Evolutionary conservation across 2,888 invertebrate genomes (phyloP), one percentile per base, ranked within the genome.

Genomic region (Hemithea aestivaria): DNA sequence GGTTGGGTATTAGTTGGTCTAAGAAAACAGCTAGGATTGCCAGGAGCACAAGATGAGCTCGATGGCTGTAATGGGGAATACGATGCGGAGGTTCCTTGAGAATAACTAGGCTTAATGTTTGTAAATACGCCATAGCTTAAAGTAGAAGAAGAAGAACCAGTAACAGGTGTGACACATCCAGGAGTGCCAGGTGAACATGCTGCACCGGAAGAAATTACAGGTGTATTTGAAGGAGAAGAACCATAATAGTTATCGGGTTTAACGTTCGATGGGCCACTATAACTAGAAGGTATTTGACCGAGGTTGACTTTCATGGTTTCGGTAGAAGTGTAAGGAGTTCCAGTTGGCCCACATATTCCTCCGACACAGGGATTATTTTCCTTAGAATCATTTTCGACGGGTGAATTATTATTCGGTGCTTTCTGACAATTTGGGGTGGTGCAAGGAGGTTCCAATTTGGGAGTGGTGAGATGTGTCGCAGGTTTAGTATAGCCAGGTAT

Each of bases 381-480:
- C 10, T 26, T 7, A 11, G 35, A 16, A 10, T 6, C 12, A 24
- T 25, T 29, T 20, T 10, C 38, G 20, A 24, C 11, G 2, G 29
- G 12, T 20, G 29, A 21, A 25, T 21, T 10, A 25, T 21, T 10
- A 11, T 21, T 16, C 10, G 23, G 16, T 27, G 9, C 24, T 23
- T 25, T 10, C 30, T 40, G 33, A 36, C 55, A 53, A 20, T 45
- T 43, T 12, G 53, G 46, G 35, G 46, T 42, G 10, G 45, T 55
- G 35, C 68, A 67, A 20, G 57, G 48, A n/a, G 54, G 35, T 27
- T 48, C 64, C 34, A 63, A 36, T 56, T 75, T 76, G 8, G 83
- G 81, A 10, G 72, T 55, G 40, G 68, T 69, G 36, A 80, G 64
- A 46, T 65, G 48, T 37, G 45, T 52, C 12, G 67, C 51, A n/a